Conservation (phyloP, 2,113 vertebrate genomes). For the Xiphias gladius region DNA sequence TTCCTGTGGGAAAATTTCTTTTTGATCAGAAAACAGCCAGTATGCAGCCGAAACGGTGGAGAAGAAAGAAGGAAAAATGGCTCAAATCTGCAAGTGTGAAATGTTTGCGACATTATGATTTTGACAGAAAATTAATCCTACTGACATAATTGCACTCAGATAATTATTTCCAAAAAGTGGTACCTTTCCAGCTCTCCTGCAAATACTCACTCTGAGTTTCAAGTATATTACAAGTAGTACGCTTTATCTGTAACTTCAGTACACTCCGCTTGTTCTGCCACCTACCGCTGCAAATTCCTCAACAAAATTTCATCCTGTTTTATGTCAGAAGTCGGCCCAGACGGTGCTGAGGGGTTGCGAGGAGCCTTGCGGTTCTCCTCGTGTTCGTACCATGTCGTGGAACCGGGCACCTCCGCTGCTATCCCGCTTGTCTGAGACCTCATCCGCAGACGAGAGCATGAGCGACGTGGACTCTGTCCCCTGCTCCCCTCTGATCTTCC, state of each 20-base stretch:
- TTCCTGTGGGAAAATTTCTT: not conserved
- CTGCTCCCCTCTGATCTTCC: slow-evolving; percentile 86
- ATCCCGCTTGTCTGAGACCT: slow-evolving; percentile 91
- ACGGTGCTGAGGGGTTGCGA: slow-evolving; percentile 93
- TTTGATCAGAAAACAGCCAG: too few relatives aligned
- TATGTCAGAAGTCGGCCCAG: slow-evolving; percentile 90
- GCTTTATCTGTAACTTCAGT: not conserved
- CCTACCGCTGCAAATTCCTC: not conserved
- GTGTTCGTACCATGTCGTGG: slow-evolving; percentile 89
- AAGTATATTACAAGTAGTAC: not conserved
- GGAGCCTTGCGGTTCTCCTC: slow-evolving; percentile 93
- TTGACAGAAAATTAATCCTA: too few relatives aligned
- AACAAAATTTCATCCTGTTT: not conserved
- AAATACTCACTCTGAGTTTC: not conserved
- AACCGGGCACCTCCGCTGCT: slow-evolving; percentile 87
- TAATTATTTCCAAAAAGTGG: too few relatives aligned
- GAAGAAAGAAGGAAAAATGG: too few relatives aligned
- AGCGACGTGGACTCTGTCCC: slow-evolving; percentile 92
- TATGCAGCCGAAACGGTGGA: too few relatives aligned
- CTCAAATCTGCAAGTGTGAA: too few relatives aligned
- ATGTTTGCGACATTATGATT: too few relatives aligned
- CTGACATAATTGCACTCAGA: too few relatives aligned
- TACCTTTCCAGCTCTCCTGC: too few relatives aligned
- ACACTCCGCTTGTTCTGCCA: too few relatives aligned
- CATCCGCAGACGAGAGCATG: slow-evolving; percentile 91